phyloP scores from a whole-genome alignment of 2,888 invertebrate genomes.

The Fissipunctia ypsillon region DNA sequence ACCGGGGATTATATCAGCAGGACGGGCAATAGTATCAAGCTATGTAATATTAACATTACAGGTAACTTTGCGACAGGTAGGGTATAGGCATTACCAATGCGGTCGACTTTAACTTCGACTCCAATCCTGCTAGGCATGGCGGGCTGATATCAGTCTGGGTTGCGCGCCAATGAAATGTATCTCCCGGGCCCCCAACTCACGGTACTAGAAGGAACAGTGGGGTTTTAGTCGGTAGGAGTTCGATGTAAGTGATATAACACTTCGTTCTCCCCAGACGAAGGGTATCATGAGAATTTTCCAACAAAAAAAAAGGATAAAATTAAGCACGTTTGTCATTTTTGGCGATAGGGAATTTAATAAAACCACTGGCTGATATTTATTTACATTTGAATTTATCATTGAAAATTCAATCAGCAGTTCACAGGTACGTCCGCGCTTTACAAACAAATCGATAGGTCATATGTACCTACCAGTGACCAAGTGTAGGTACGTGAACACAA shows the following conservation, averaged over 20 bases:
- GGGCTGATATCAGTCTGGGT: background rate
- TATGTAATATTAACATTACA: slow-evolving; percentile 14
- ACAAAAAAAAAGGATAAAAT: background rate
- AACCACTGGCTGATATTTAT: background rate
- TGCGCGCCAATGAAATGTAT: background rate
- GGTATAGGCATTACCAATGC: background rate
- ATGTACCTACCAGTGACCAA: slow-evolving; percentile 55
- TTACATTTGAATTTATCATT: slow-evolving; percentile 19
- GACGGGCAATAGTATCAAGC: slow-evolving; percentile 18
- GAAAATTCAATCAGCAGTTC: slow-evolving; percentile 36
- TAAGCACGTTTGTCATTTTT: background rate
- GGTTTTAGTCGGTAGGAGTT: background rate
- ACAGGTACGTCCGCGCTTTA: slow-evolving; percentile 40
- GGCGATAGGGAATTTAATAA: background rate
- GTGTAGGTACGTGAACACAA: slow-evolving; percentile 69
- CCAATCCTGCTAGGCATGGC: background rate
- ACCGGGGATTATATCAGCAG: slow-evolving; percentile 37
- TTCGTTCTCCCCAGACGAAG: background rate
- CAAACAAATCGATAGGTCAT: slow-evolving; percentile 62
- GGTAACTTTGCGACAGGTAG: background rate
- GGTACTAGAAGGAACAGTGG: background rate
- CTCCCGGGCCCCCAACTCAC: background rate
- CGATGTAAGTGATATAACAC: too few species aligned
- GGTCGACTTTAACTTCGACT: background rate
- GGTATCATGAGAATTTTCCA: background rate